Evolutionary conservation across 2,113 vertebrate species (phyloP).

Genomic region (Podarcis muralis): DNA sequence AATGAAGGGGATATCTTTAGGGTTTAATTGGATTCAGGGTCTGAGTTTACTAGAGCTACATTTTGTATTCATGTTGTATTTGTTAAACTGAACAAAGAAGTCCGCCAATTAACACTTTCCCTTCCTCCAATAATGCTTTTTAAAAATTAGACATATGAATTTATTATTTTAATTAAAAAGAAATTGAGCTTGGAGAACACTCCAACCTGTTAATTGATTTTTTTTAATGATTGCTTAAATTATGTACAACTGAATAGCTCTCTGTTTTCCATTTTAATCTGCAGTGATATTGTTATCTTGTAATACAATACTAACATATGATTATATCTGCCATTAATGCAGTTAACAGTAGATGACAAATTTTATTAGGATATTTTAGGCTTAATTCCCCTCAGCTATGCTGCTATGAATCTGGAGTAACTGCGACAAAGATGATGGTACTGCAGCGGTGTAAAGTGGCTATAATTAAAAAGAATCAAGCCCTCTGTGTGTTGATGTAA

Average conservation of each 20-base stretch:
- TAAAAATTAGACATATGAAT: slow-evolving; percentile 61
- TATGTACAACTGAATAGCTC: slow-evolving; percentile 29
- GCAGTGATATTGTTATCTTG: slow-evolving; percentile 9
- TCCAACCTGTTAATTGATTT: slow-evolving; percentile 68
- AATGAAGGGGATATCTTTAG: not conserved
- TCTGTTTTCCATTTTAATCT: slow-evolving; percentile 34
- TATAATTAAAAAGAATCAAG: slow-evolving; percentile 64
- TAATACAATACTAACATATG: slow-evolving; percentile 31
- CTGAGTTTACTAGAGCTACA: slow-evolving; percentile 19
- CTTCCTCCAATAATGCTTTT: slow-evolving; percentile 28
- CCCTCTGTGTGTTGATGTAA: slow-evolving; percentile 63
- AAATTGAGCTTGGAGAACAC: slow-evolving; percentile 63
- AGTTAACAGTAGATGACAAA: slow-evolving; percentile 54
- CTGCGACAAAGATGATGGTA: slow-evolving; percentile 32
- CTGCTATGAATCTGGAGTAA: slow-evolving; percentile 38
- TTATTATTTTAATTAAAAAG: slow-evolving; percentile 76
- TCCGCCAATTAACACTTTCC: not conserved
- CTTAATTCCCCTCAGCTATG: slow-evolving; percentile 9
- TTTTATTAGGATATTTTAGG: slow-evolving; percentile 46
- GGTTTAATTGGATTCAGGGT: not conserved
- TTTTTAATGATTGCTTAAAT: slow-evolving; percentile 30
- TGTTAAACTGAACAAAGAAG: slow-evolving; percentile 10
- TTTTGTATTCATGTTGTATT: slow-evolving; percentile 14
- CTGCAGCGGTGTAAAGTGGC: slow-evolving; percentile 42
- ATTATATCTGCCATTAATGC: slow-evolving; percentile 58